Percentiles rank a stretch among this genome's conserved stretches.
Conservation (phyloP, 2,797 vertebrate species). For the Molossus molossus region DNA sequence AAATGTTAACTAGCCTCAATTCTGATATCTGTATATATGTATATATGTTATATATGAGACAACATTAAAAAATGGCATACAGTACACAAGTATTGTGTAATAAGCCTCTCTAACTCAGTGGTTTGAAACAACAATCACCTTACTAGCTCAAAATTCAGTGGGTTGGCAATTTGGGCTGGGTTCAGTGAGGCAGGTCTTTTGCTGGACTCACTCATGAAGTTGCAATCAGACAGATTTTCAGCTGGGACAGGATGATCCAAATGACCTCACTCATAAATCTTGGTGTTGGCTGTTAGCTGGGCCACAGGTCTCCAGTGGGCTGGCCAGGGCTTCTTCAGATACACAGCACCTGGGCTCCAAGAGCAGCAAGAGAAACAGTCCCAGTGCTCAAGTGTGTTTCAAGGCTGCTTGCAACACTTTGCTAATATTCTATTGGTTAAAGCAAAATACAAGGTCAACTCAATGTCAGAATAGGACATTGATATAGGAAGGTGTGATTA, state of each 20-base stretch:
- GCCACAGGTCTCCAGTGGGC: not conserved
- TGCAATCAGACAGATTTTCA: not conserved
- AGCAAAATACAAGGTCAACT: not conserved
- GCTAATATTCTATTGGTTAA: slow-evolving; percentile 6
- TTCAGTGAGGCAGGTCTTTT: not conserved
- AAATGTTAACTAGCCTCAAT: not conserved
- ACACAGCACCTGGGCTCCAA: not conserved
- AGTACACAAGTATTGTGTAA: not conserved
- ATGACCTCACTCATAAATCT: not conserved
- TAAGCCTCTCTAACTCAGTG: not conserved
- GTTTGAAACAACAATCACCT: not conserved
- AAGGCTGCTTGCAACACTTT: not conserved
- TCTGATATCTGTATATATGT: not conserved
- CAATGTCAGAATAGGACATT: not conserved
- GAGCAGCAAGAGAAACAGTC: not conserved
- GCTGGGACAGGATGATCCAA: not conserved
- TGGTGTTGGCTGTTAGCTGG: not conserved
- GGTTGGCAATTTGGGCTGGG: not conserved
- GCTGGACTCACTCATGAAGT: not conserved
- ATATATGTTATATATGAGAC: not conserved
- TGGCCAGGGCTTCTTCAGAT: not conserved
- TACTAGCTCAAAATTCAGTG: not conserved
- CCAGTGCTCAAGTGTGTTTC: not conserved
- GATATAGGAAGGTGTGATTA: not conserved
- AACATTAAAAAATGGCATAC: not conserved